phyloP scores from a whole-genome alignment of 2,797 vertebrate genomes.

The Pagetopsis macropterus region DNA sequence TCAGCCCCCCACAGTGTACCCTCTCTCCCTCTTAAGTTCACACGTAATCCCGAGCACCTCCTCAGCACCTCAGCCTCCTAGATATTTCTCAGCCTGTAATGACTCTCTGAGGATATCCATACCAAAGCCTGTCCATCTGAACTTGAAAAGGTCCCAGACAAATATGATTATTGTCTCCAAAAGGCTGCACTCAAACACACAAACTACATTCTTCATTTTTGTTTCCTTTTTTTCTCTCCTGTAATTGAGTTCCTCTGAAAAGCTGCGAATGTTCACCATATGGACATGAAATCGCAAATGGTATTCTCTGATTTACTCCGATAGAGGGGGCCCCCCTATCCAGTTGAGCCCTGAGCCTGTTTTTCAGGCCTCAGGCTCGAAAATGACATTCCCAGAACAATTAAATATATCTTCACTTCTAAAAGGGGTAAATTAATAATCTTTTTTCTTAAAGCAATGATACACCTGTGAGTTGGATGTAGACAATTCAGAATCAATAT shows the following conservation, averaged over 20 bases:
- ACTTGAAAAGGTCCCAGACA: conserved; percentile 37
- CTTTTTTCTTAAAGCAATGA: no score
- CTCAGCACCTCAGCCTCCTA: conserved; percentile 27
- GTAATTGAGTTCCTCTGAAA: conserved; percentile 35
- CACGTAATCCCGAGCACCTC: conserved; percentile 26
- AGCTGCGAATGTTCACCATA: conserved; percentile 55
- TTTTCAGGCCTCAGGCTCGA: no score
- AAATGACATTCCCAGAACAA: no score
- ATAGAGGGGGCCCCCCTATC: conserved; percentile 18
- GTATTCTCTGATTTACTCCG: conserved; percentile 21
- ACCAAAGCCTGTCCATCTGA: conserved; percentile 32
- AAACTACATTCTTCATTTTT: conserved; percentile 22
- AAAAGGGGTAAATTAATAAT: no score
- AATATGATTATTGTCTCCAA: conserved; percentile 55
- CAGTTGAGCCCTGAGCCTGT: no score
- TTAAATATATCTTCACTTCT: no score
- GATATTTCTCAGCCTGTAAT: conserved; percentile 46
- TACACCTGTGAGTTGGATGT: no score
- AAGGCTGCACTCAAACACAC: conserved; percentile 24
- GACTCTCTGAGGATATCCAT: conserved; percentile 51
- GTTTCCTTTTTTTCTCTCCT: background rate
- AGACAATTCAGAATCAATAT: no score
- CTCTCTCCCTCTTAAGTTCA: background rate
- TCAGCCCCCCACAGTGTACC: background rate
- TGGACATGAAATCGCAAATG: conserved; percentile 52